These are phyloP conservation scores for Thalassoma bifasciatum DNA, from an alignment of 2,113 vertebrate genomes.

Conservation along the genomic window DNA sequence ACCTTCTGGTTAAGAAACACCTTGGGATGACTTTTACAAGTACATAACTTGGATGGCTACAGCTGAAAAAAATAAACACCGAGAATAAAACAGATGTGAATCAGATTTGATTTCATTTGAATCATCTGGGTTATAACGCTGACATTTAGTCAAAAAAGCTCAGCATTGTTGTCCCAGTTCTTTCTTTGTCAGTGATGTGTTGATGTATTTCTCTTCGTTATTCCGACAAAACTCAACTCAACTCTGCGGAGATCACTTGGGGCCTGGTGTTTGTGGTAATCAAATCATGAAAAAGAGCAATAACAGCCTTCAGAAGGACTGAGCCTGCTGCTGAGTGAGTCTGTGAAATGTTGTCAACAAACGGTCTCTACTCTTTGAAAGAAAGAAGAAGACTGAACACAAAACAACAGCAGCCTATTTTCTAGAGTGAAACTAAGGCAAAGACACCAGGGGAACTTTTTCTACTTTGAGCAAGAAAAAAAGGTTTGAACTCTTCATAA, in stretches of 20 bases:
- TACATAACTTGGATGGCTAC: too few species aligned
- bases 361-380: neutral
- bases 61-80: too few species aligned
- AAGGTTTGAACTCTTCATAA: neutral
- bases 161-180: neutral
- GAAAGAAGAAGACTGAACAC: neutral
- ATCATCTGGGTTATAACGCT: neutral
- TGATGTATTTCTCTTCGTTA: neutral
- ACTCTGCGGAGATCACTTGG: constrained; percentile 3
- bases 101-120: too few species aligned
- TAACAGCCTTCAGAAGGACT: neutral
- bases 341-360: neutral
- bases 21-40: too few species aligned
- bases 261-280: neutral
- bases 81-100: too few species aligned
- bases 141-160: neutral
- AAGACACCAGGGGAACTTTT: constrained; percentile 1
- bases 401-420: neutral
- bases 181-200: constrained; percentile 9
- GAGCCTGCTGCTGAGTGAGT: neutral
- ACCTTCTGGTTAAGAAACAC: too few species aligned
- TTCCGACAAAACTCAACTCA: too few species aligned
- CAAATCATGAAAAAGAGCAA: constrained; percentile 8
- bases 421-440: constrained; percentile 19
- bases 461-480: neutral